Base-by-base conservation (phyloP, 1,140 invertebrate genomes). In the Manduca sexta region DNA sequence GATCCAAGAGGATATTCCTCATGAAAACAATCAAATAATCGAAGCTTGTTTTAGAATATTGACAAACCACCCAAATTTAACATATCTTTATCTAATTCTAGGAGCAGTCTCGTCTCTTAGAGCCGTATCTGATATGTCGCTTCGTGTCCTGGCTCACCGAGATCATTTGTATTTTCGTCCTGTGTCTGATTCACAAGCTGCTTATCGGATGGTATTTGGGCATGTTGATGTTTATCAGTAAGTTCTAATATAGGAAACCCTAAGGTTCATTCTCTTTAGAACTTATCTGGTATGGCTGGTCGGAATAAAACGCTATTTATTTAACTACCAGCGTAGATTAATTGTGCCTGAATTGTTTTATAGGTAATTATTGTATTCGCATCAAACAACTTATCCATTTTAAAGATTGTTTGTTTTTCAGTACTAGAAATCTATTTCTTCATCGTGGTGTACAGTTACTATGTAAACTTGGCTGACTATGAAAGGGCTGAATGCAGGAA, bases 371-470 rank as follows among this genome's bases (percentile, higher is more conserved):
- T n/a, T n/a, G n/a, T n/a, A n/a, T n/a, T n/a, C n/a, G n/a, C n/a
- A n/a, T n/a, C n/a, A n/a, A n/a, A n/a, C n/a, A n/a, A n/a, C n/a
- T n/a, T n/a, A n/a, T n/a, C n/a, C n/a, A n/a, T n/a, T n/a, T n/a
- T n/a, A n/a, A n/a, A n/a, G 42, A 11, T 31, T 14, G 26, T 52
- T 39, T 43, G 34, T 54, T 13, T 59, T 57, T 8, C 46, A 74
- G 70, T 74, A 41, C 16, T 71, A 15, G 71, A 74, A 17, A 49
- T 69, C 5, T 74, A 74, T 33, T 47, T 48, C 0, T 57, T 67
- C 16, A 34, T 67, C 12, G 56, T 69, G 3, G 68, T 74, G 0
- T 74, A 71, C 39, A 71, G 71, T 45, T 64, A 63, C 21, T 69
- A 67, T 21, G 16, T 38, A 7, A 44, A 51, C 3, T 5, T 70